These are phyloP conservation scores for Cirrhinus molitorella DNA, from an alignment of 2,797 vertebrate species.

Conservation along the genomic window DNA sequence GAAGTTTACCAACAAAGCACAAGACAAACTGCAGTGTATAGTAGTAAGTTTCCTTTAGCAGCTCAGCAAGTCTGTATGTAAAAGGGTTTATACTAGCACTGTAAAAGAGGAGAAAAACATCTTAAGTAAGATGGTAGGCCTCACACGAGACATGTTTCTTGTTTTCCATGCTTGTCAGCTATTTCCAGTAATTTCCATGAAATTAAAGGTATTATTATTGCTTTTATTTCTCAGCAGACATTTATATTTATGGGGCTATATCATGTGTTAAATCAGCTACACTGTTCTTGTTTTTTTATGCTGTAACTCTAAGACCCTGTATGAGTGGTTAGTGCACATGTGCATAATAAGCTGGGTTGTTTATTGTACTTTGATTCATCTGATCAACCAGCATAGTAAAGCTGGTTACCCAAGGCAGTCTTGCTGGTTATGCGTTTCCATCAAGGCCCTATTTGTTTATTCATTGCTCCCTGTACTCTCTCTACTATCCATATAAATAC, in stretches of 20 bases:
- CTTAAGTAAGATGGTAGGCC: slow-evolving; percentile 16
- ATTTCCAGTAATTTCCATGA: slow-evolving; percentile 41
- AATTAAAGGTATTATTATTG: neutral
- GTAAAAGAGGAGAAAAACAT: slow-evolving; percentile 24
- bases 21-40: slow-evolving; percentile 38
- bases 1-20: slow-evolving; percentile 50
- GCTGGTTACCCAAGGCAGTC: neutral
- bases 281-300: neutral
- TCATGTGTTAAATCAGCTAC: neutral
- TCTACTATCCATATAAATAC: slow-evolving; percentile 15
- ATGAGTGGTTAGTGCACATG: slow-evolving; percentile 1
- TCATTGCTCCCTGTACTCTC: neutral
- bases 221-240: slow-evolving; percentile 13
- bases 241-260: slow-evolving; percentile 10
- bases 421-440: neutral
- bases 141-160: slow-evolving; percentile 24
- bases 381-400: neutral
- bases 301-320: neutral
- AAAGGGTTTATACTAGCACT: slow-evolving; percentile 28
- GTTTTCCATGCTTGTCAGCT: slow-evolving; percentile 32
- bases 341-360: neutral
- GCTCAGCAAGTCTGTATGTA: slow-evolving; percentile 21
- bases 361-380: neutral
- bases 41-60: slow-evolving; percentile 14
- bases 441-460: neutral